phyloP scores from a whole-genome alignment of 2,113 vertebrate species.

The Plectropomus leopardus region DNA sequence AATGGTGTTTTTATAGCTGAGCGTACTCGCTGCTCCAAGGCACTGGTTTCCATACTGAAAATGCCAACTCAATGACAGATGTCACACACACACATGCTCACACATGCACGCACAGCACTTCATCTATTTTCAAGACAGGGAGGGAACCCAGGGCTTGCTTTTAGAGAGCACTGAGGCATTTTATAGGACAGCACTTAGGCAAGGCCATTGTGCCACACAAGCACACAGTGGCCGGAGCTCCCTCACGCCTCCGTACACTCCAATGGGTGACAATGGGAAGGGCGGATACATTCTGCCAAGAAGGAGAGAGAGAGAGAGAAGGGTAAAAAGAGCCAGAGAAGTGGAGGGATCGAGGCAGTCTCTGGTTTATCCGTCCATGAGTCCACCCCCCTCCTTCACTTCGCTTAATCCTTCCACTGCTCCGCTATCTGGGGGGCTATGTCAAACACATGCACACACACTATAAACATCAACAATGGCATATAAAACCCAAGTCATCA shows the following conservation, averaged over 20 bases:
- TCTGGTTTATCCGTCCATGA: slow-evolving; percentile 77
- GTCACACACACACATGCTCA: slow-evolving; percentile 58
- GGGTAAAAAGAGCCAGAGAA: slow-evolving; percentile 56
- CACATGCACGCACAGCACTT: slow-evolving; percentile 66
- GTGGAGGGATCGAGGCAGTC: slow-evolving; percentile 71
- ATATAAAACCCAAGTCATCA: slow-evolving; percentile 60
- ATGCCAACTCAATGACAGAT: slow-evolving; percentile 75
- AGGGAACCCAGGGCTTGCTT: slow-evolving; percentile 74
- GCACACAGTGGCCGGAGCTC: slow-evolving; percentile 72
- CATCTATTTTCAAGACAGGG: slow-evolving; percentile 73
- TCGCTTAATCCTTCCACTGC: slow-evolving; percentile 75
- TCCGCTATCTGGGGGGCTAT: slow-evolving; percentile 66
- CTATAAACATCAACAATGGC: slow-evolving; percentile 61
- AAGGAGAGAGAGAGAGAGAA: slow-evolving; percentile 61
- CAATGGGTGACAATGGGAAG: slow-evolving; percentile 84
- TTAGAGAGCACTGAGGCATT: slow-evolving; percentile 85
- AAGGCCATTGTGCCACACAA: slow-evolving; percentile 80
- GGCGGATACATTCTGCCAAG: slow-evolving; percentile 79
- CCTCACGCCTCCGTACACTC: slow-evolving; percentile 83
- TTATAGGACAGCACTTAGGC: slow-evolving; percentile 87
- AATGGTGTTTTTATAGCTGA: slow-evolving; percentile 68
- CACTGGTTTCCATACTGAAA: slow-evolving; percentile 67
- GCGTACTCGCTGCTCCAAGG: slow-evolving; percentile 41
- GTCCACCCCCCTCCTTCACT: slow-evolving; percentile 53
- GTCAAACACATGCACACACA: slow-evolving; percentile 50